Evolutionary conservation across 1,140 invertebrate genomes (phyloP).

Genomic region (Pentalonia nigronervosa): DNA sequence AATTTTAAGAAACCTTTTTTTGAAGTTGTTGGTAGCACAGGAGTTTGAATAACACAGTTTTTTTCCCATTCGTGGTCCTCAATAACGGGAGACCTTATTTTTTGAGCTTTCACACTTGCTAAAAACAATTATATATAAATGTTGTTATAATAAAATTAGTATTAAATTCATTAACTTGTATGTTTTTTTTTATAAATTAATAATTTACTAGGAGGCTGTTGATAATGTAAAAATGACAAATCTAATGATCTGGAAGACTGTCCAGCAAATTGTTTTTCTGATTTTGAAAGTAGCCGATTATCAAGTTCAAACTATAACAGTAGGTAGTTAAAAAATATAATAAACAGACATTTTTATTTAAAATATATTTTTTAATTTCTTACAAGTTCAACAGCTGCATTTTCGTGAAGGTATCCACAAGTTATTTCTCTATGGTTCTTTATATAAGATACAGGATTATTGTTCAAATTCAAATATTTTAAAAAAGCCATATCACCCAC

Average conservation of each 20-base stretch:
- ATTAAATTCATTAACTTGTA: constrained; percentile 21
- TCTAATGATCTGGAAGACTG: constrained; percentile 62
- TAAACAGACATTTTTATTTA: background rate
- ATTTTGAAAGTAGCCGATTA: constrained; percentile 49
- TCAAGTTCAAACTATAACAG: constrained; percentile 45
- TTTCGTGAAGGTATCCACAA: constrained; percentile 69
- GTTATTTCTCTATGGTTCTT: constrained; percentile 68
- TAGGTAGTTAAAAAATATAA: background rate
- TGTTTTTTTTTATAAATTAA: constrained; percentile 51
- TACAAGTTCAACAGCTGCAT: constrained; percentile 65
- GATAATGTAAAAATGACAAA: constrained; percentile 62
- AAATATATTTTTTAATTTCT: constrained; percentile 59
- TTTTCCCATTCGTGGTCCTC: background rate
- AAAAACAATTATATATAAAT: constrained; percentile 52
- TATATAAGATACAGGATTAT: constrained; percentile 72
- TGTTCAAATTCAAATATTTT: constrained; percentile 68
- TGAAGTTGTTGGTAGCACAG: background rate
- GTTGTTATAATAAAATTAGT: background rate
- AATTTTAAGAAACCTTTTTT: constrained; percentile 9
- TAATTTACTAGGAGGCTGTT: constrained; percentile 58
- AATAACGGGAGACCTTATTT: constrained; percentile 43
- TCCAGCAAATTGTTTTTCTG: constrained; percentile 51
- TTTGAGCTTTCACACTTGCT: constrained; percentile 59
- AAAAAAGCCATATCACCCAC: constrained; percentile 68
- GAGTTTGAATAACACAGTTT: background rate